Percentiles rank a stretch among this genome's conserved stretches.
phyloP scores from a whole-genome alignment of 2,113 vertebrate species.

The Sigmodon hispidus region DNA sequence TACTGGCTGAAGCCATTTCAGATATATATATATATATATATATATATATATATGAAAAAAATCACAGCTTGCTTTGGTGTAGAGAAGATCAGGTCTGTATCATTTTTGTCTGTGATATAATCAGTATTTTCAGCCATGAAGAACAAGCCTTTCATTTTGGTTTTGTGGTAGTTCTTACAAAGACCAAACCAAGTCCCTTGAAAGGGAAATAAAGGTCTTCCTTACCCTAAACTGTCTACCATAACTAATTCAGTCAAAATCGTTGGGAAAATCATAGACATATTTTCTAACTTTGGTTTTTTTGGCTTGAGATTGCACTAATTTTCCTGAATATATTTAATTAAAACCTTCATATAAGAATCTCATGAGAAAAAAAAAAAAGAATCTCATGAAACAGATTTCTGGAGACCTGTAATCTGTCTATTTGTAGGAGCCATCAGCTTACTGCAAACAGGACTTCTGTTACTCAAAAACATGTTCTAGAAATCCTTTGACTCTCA shows the following conservation, averaged over 20 bases:
- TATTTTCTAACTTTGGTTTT: slow-evolving; percentile 73
- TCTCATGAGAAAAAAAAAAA: slow-evolving; percentile 45
- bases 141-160: slow-evolving; percentile 75
- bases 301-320: slow-evolving; percentile 56
- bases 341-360: slow-evolving; percentile 74
- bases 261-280: slow-evolving; percentile 38
- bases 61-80: slow-evolving; percentile 25
- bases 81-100: slow-evolving; percentile 58
- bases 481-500: background rate
- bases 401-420: slow-evolving; percentile 64
- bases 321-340: slow-evolving; percentile 74
- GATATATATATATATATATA: too few species aligned
- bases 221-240: slow-evolving; percentile 55
- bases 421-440: slow-evolving; percentile 34
- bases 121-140: slow-evolving; percentile 61
- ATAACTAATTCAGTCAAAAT: slow-evolving; percentile 71
- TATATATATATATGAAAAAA: too few species aligned
- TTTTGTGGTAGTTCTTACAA: slow-evolving; percentile 61
- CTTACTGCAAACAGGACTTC: slow-evolving; percentile 25
- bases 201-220: background rate
- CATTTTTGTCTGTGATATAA: slow-evolving; percentile 70
- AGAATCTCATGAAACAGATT: slow-evolving; percentile 68
- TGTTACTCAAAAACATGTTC: background rate
- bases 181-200: slow-evolving; percentile 56
- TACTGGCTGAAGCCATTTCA: slow-evolving; percentile 56